Evolutionary conservation across 2,113 vertebrate genomes (phyloP), one percentile per base, ranked within the genome.

Genomic region (Ellobius talpinus): DNA sequence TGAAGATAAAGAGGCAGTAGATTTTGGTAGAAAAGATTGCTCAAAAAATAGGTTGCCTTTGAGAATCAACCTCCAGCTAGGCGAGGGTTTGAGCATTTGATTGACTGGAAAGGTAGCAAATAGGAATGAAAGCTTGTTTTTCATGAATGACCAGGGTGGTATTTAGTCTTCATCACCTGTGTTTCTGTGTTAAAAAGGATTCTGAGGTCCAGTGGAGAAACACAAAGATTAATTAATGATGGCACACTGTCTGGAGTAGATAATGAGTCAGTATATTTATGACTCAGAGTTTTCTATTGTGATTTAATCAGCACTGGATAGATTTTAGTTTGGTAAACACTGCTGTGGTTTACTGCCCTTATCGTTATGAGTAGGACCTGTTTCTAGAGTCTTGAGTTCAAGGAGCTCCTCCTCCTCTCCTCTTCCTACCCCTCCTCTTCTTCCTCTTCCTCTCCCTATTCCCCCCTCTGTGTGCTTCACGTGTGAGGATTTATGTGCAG

Each of bases 301-400:
- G 93, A 87, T 73, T 76, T 13, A 68, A 31, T 85, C 50, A 88
- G 65, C 65, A 89, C 91, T 78, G 39, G 29, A 52, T 91, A 73
- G 78, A 93, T 9, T 89, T 45, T 47, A 33, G 87, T 31, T 93
- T 21, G 55, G 11, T 84, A 33, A 93, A 95, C n/a, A 31, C 31
- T 93, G 63, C 63, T 91, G 87, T 58, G 50, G 66, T 65, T 92
- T 94, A 61, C 91, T 86, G 81, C 79, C 10, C 31, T 33, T 58
- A 82, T 65, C 89, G 9, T 33, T 93, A 77, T 55, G 52, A 90
- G 29, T 26, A 87, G 24, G 24, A 52, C 11, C 24, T 39, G 8
- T 63, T 95, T 96, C 77, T 61, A 85, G 31, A 92, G 93, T 91
- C n/a, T 93, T 79, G 24, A 89, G 87, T 33, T 39, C 26, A 66